A percentile compares a stretch with the other conserved stretches of the same genome.
Conservation (phyloP, 2,888 invertebrate genomes). For the Corbicula japonica region DNA sequence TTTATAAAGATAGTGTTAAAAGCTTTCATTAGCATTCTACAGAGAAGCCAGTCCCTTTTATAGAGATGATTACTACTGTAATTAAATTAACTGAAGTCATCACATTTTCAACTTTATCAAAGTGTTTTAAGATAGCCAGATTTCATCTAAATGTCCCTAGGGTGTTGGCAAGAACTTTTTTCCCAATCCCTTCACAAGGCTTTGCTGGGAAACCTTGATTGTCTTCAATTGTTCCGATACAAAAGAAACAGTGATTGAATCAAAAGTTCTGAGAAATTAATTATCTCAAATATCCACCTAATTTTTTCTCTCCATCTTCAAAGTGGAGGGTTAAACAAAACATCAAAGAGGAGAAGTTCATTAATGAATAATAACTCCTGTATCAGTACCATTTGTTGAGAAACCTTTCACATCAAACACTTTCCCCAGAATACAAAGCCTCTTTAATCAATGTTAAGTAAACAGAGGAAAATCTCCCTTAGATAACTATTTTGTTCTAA, state of each 20-base stretch:
- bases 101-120: too few relatives aligned
- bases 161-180: not conserved
- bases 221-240: too few relatives aligned
- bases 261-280: conserved; percentile 27
- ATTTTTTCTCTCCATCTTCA: conserved; percentile 35
- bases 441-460: conserved; percentile 36
- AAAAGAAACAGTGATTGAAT: not conserved
- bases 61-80: too few relatives aligned
- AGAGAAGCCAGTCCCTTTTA: too few relatives aligned
- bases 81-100: too few relatives aligned
- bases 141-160: too few relatives aligned
- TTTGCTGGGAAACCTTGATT: conserved; percentile 2
- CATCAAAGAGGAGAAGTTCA: conserved; percentile 52
- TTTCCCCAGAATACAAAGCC: conserved; percentile 29
- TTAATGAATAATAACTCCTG: conserved; percentile 42
- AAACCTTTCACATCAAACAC: conserved; percentile 29
- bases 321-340: conserved; percentile 48
- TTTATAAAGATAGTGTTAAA: too few relatives aligned
- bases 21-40: too few relatives aligned
- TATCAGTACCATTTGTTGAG: conserved; percentile 36
- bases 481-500: conserved; percentile 13
- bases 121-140: too few relatives aligned
- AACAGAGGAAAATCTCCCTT: conserved; percentile 7
- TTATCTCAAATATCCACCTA: conserved; percentile 31
- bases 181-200: not conserved